Percentiles rank a stretch among this genome's conserved stretches.
Conservation (phyloP, 2,888 invertebrate species). For the Nomada flava region DNA sequence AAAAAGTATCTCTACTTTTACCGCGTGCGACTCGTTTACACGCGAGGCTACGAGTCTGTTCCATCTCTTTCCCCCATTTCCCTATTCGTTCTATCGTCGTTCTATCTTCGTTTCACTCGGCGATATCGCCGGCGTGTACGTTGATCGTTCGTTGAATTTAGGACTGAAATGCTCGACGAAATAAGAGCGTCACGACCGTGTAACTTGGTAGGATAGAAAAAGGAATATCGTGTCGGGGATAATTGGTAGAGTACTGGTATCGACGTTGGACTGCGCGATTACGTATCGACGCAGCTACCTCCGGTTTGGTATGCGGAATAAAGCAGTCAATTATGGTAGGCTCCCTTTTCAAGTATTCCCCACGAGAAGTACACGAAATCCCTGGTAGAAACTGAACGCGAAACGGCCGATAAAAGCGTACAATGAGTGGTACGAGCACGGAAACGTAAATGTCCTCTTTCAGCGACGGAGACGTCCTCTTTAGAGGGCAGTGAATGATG, state of each 20-base stretch:
- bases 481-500: conserved; percentile 78
- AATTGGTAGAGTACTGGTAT: not conserved
- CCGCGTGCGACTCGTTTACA: conserved; percentile 9
- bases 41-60: conserved; percentile 1
- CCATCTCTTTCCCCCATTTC: too few relatives aligned
- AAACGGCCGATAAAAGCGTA: conserved; percentile 71
- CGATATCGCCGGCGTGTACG: not conserved
- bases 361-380: conserved; percentile 57
- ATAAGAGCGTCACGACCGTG: not conserved
- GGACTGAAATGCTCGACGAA: not conserved
- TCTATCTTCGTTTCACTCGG: not conserved
- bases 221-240: not conserved
- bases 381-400: conserved; percentile 58
- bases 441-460: conserved; percentile 78
- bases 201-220: not conserved
- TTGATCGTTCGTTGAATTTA: not conserved
- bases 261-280: conserved; percentile 26
- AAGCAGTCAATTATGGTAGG: conserved; percentile 58
- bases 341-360: conserved; percentile 61
- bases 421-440: conserved; percentile 72
- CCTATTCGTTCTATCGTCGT: not conserved
- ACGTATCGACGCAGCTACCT: conserved; percentile 20
- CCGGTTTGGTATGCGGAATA: conserved; percentile 46
- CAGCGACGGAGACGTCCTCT: conserved; percentile 75
- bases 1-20: conserved; percentile 12